Base-by-base conservation (phyloP, 1,140 invertebrate species). In the Drosophila novamexicana region DNA sequence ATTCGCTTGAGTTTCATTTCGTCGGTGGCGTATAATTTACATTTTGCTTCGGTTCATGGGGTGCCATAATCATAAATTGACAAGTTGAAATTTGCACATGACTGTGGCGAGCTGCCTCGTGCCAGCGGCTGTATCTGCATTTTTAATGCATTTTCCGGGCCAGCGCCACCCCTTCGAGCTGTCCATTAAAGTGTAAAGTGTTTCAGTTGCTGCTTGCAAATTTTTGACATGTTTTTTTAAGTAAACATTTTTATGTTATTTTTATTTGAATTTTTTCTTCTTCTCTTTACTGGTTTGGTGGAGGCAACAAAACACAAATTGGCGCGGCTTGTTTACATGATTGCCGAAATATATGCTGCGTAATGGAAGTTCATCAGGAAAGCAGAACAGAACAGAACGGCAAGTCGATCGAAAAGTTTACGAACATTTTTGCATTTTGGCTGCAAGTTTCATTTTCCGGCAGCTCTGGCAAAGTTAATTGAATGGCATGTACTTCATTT, bases 51-150 rank as follows among this genome's bases (percentile, higher is more conserved):
- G 80, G 57, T 89, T 90, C 84, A 89, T 70, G 77, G 90, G 84
- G 84, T 89, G 84, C 84, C 84, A 89, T 89, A 89, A 89, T 89
- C 84, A 89, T 89, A 89, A 89, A 89, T 89, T 89, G 84, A 89
- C 84, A 89, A 89, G 77, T 89, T 73, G 85, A 89, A 90, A 85
- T 89, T 89, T 89, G 85, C 85, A 89, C 84, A 88, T 77, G 79
- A 62, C 65, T 74, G 71, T 74, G 57, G 63, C 45, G 47, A 14
- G 9, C 9, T 36, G 18, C 52, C 40, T 53, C 18, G n/a, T 36
- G 12, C 53, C 53, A 5, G n/a, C 50, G 53, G 64, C 79, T 78
- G 77, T 89, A 80, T 84, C 80, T 89, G 77, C 81, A 89, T 89
- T 88, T 88, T 88, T 84, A 88, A 89, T 89, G 84, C 80, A 89